These are phyloP conservation scores for Trissolcus brochymenae DNA, from an alignment of 2,888 invertebrate genomes.

Conservation along the genomic window DNA sequence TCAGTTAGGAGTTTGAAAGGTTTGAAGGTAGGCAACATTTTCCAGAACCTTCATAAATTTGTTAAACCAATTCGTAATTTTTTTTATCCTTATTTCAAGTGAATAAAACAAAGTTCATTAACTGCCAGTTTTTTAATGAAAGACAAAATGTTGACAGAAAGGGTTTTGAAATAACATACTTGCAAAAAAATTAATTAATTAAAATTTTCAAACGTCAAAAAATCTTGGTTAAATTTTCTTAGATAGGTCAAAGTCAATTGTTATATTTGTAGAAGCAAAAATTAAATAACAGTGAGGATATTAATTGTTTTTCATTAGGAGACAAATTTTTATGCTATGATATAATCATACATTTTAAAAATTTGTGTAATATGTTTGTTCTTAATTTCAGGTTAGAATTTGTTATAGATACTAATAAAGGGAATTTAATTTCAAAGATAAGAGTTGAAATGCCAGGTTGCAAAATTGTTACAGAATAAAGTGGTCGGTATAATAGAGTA, in stretches of 20 bases:
- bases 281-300: neutral
- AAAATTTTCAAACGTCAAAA: no score
- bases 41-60: slow-evolving; percentile 9
- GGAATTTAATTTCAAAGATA: slow-evolving; percentile 53
- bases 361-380: slow-evolving; percentile 19
- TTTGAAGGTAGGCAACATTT: slow-evolving; percentile 20
- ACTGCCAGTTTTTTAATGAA: no score
- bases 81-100: no score
- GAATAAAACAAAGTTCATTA: no score
- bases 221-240: no score
- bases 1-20: slow-evolving; percentile 21
- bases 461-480: slow-evolving; percentile 56
- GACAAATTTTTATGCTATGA: neutral
- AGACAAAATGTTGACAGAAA: no score
- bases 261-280: neutral
- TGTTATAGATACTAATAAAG: slow-evolving; percentile 50
- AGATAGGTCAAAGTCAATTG: no score
- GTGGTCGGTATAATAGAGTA: slow-evolving; percentile 49
- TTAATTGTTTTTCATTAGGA: neutral
- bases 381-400: slow-evolving; percentile 31
- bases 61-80: neutral
- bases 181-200: no score
- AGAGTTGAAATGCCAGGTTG: slow-evolving; percentile 49
- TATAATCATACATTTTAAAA: neutral
- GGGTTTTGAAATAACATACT: no score